Conservation (phyloP, 2,888 invertebrate species). For the Agrilus biguttatus region DNA sequence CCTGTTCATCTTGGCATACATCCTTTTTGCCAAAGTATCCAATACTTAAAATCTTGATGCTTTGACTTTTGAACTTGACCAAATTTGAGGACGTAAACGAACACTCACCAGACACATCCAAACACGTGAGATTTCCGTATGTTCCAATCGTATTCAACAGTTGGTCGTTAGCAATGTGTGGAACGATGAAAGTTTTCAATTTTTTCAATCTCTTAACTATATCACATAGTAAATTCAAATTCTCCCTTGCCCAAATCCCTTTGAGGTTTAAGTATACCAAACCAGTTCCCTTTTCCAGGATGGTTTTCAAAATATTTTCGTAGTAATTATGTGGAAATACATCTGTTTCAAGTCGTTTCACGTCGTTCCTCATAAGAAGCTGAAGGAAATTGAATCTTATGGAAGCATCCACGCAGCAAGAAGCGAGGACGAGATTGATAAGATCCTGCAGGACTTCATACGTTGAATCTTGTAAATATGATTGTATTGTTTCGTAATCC, state of each 20-base stretch:
- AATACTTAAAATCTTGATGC: constrained; percentile 47
- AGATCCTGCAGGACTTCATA: constrained; percentile 56
- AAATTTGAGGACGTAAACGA: constrained; percentile 52
- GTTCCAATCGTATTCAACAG: constrained; percentile 44
- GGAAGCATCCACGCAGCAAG: constrained; percentile 51
- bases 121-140: constrained; percentile 40
- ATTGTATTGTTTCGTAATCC: constrained; percentile 31
- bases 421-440: constrained; percentile 46
- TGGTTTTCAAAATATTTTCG: constrained; percentile 50
- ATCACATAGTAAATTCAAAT: constrained; percentile 45
- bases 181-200: constrained; percentile 47
- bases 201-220: constrained; percentile 44
- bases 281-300: constrained; percentile 47
- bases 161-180: constrained; percentile 55
- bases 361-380: constrained; percentile 48
- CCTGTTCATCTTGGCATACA: constrained; percentile 36
- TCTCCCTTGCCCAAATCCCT: constrained; percentile 60
- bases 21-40: constrained; percentile 57
- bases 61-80: constrained; percentile 39
- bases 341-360: constrained; percentile 49
- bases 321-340: constrained; percentile 60
- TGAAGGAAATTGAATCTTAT: constrained; percentile 51
- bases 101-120: constrained; percentile 58
- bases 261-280: constrained; percentile 49
- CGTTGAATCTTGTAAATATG: constrained; percentile 35